Base-by-base conservation (phyloP, 2,113 vertebrate genomes). In the Salminus brasiliensis region DNA sequence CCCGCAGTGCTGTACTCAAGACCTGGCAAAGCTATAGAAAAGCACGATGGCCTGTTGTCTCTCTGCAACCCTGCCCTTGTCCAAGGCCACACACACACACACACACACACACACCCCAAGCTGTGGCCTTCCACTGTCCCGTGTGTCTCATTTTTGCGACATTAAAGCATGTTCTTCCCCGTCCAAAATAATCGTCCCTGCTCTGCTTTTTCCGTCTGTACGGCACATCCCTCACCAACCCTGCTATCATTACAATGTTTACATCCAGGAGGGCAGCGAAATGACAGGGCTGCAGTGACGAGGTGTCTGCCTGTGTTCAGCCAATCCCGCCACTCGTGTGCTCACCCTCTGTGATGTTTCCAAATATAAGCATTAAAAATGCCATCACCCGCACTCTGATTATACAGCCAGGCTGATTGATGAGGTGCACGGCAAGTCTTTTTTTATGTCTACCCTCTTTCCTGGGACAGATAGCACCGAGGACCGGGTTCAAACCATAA, bases 401-500 rank as follows among this genome's bases (percentile, higher is more conserved):
- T 69, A 77, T 57, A 77, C 65, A 78, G 52, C 57, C 68, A n/a
- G 53, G 43, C 57, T 78, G 66, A 78, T 59, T 59, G 53, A 78
- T 78, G 66, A 78, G 57, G 36, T 70, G 53, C 36, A 43, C 27
- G 29, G 21, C 25, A 29, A 60, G 53, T 78, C 30, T 16, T 7
- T 66, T 6, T 36, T 52, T 52, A 3, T 66, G 18, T 2, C 16
- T 25, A 16, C n/a, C n/a, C n/a, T 66, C 66, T 13, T 34, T 49
- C 32, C 39, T 45, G 45, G 34, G 41, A 47, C 66, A 70, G 7
- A 60, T 32, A 78, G 53, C 18, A 23, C n/a, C 7, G 70, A 3
- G 3, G 34, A 7, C 21, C 4, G 13, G 7, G 60, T 65, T 36
- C 60, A 65, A 65, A 65, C 30, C 12, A 62, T 30, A 7, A 32